phyloP scores from a whole-genome alignment of 2,888 invertebrate species.

The Hylaea fasciaria region DNA sequence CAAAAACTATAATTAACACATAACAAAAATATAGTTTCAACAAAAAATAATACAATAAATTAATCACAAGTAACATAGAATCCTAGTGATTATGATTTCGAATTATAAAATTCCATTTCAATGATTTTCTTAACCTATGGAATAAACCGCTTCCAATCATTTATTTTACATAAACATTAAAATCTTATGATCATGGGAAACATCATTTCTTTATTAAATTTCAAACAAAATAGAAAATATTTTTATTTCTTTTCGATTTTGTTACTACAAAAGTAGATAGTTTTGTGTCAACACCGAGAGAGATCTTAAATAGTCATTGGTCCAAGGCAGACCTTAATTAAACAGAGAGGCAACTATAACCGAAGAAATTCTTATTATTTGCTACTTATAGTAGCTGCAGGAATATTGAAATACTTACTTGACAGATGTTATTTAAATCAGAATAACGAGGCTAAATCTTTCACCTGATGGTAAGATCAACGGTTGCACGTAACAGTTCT shows the following conservation, averaged over 20 bases:
- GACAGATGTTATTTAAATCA: too few relatives aligned
- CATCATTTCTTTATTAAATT: slow-evolving; percentile 8
- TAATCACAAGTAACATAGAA: slow-evolving; percentile 45
- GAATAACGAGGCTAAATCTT: too few relatives aligned
- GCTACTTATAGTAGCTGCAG: too few relatives aligned
- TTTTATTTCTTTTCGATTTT: slow-evolving; percentile 21
- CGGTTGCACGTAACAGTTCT: too few relatives aligned
- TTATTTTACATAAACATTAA: slow-evolving; percentile 4
- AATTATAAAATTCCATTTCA: neutral
- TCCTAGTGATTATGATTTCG: slow-evolving; percentile 43
- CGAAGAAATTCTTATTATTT: neutral
- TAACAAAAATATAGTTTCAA: slow-evolving; percentile 37
- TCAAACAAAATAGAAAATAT: slow-evolving; percentile 14
- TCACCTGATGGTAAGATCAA: too few relatives aligned
- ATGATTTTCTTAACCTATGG: slow-evolving; percentile 13
- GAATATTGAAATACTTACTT: too few relatives aligned
- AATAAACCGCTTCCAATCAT: slow-evolving; percentile 12
- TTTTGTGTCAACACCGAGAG: slow-evolving; percentile 29
- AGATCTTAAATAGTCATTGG: slow-evolving; percentile 27
- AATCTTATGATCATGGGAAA: slow-evolving; percentile 18
- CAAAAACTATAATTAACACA: slow-evolving; percentile 38
- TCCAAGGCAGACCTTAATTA: slow-evolving; percentile 25
- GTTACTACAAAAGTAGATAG: slow-evolving; percentile 24
- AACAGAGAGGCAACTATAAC: neutral
- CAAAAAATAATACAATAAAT: slow-evolving; percentile 39